Evolutionary conservation across 2,113 vertebrate species (phyloP).

Genomic region (Anhinga anhinga): DNA sequence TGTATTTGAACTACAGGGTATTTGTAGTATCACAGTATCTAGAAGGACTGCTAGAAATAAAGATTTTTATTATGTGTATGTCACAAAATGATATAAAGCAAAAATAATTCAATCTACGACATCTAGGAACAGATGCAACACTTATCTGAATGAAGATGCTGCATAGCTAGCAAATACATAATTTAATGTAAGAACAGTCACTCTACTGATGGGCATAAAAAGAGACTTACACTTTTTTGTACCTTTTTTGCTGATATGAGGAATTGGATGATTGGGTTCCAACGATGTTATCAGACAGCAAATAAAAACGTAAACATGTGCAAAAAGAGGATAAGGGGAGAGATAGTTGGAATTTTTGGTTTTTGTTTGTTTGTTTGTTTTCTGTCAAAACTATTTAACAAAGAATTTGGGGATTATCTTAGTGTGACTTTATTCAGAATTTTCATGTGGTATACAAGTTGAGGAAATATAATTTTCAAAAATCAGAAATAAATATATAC

Average conservation of each 20-base stretch:
- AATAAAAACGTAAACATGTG: neutral
- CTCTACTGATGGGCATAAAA: neutral
- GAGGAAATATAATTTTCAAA: neutral
- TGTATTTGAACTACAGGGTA: neutral
- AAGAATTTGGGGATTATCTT: neutral
- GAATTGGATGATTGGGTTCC: neutral
- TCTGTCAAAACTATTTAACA: accelerated
- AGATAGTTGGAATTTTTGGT: neutral
- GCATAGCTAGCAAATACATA: neutral
- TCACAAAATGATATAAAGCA: neutral
- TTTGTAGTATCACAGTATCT: neutral
- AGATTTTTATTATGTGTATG: neutral
- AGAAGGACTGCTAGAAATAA: neutral
- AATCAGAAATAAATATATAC: neutral
- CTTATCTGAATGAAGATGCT: neutral
- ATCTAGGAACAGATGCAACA: neutral
- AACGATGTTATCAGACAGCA: neutral
- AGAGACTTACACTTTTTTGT: neutral
- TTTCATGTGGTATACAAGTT: neutral
- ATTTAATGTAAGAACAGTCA: neutral
- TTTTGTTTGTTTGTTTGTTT: neutral
- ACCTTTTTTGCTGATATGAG: neutral
- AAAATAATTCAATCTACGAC: neutral
- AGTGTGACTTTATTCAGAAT: neutral
- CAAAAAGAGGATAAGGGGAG: neutral